Evolutionary conservation across 2,797 vertebrate species (phyloP).

Genomic region (Microtus agrestis): DNA sequence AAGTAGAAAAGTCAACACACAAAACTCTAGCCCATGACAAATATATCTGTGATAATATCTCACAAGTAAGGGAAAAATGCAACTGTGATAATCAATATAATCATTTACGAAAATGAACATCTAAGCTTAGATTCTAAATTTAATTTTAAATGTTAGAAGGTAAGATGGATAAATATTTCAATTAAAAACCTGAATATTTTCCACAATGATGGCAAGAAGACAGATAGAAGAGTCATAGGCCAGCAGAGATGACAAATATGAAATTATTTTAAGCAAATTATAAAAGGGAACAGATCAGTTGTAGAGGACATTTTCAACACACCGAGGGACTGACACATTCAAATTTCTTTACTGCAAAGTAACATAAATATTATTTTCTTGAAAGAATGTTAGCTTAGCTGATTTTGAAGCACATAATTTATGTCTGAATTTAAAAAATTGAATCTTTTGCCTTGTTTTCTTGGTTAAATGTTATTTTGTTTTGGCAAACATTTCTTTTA

Average conservation of each 20-base stretch:
- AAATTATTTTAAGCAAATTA: not conserved
- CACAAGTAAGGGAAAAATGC: not conserved
- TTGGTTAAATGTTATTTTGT: not conserved
- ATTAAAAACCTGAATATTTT: not conserved
- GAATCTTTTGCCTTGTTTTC: not conserved
- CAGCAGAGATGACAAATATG: not conserved
- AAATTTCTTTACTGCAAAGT: not conserved
- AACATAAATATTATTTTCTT: not conserved
- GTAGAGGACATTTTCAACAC: not conserved
- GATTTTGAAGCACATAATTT: not conserved
- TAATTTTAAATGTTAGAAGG: not conserved
- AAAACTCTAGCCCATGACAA: not conserved
- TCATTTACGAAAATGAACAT: not conserved
- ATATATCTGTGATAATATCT: not conserved
- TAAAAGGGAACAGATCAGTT: not conserved
- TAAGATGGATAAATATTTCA: not conserved
- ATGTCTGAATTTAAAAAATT: not conserved
- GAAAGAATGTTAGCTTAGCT: not conserved
- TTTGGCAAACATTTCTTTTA: not conserved
- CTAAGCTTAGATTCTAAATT: not conserved
- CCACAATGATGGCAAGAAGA: not conserved
- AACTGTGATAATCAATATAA: not conserved
- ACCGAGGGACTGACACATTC: fast-evolving
- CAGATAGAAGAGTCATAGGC: not conserved
- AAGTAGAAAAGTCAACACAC: not conserved